These are phyloP conservation scores for Thera obeliscata DNA, from an alignment of 2,888 invertebrate species.

Conservation along the genomic window DNA sequence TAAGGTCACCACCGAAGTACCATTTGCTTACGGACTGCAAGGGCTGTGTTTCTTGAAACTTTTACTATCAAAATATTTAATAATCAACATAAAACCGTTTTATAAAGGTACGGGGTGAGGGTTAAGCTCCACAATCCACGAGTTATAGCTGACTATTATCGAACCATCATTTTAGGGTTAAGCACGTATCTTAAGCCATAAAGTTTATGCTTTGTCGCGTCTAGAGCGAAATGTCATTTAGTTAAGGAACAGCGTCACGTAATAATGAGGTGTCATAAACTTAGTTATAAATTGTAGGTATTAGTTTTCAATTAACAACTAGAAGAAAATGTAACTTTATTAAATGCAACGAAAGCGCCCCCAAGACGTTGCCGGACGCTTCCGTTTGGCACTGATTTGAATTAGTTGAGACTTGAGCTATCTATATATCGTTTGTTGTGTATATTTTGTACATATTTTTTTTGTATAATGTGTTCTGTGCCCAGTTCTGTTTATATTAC, in stretches of 20 bases:
- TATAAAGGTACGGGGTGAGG: slow-evolving; percentile 29
- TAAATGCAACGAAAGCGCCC: no score
- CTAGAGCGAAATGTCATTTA: slow-evolving; percentile 34
- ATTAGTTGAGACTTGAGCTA: no score
- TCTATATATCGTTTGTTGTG: no score
- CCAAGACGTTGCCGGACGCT: no score
- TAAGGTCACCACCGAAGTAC: neutral
- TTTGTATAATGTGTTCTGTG: no score
- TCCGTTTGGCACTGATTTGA: no score
- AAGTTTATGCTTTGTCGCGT: slow-evolving; percentile 38
- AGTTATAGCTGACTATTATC: slow-evolving; percentile 55
- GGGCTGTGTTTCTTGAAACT: slow-evolving; percentile 7
- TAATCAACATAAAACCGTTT: slow-evolving; percentile 34
- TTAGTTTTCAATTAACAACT: no score
- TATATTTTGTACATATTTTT: no score
- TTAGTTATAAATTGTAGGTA: no score
- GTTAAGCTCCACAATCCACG: slow-evolving; percentile 44
- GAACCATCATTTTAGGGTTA: slow-evolving; percentile 53
- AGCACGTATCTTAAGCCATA: slow-evolving; percentile 41
- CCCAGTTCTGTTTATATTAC: no score
- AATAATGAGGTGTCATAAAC: neutral
- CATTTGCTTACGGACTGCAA: neutral
- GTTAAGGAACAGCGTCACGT: slow-evolving; percentile 1
- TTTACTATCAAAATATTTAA: slow-evolving; percentile 21
- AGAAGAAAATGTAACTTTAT: no score